Base-by-base conservation (phyloP, 92 coral and sea anemone genomes). In the Phenganax stokvisi region DNA sequence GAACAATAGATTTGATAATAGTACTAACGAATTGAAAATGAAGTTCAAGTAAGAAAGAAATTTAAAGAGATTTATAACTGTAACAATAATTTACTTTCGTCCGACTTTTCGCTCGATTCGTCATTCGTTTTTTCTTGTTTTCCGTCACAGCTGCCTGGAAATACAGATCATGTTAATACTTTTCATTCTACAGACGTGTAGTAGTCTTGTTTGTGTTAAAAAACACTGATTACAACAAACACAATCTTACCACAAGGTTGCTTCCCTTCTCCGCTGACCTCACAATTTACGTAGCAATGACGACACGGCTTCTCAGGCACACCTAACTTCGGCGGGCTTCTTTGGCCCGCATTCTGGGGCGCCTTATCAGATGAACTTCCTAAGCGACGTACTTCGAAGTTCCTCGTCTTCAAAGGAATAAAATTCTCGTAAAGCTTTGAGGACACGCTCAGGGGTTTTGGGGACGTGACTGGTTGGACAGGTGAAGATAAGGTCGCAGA, bases 401-500 rank as follows among this genome's bases (percentile, higher is more conserved):
- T 58, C 17, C 75, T 75, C 77, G 76, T 70, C 82, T 76, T 86
- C 13, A 80, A 54, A 8, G 83, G 74, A 7, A 65, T 54, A 27
- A 79, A 64, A 51, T 79, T 79, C 47, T 79, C 74, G 51, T 79
- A 79, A 54, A 69, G 27, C 47, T 51, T 51, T 51, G 83, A 83
- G n/a, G 82, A 71, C 3, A 85, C 56, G 27, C 86, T 69, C 11
- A 67, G 66, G 56, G 86, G 83, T 28, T 69, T 82, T 17, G 83
- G 67, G 2, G 83, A 62, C 17, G 79, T 68, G 54, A 63, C 72
- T 12, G 81, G 28, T 7, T 55, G 51, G 53, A 62, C 79, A 12
- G 57, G 13, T 56, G 81, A 53, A 16, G 83, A 69, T 17, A 57
- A 85, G 58, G 83, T 70, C 16, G 88, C 58, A 28, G 85, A 81